Evolutionary conservation across 2,113 vertebrate genomes (phyloP).

Genomic region (Thamnaconus septentrionalis): DNA sequence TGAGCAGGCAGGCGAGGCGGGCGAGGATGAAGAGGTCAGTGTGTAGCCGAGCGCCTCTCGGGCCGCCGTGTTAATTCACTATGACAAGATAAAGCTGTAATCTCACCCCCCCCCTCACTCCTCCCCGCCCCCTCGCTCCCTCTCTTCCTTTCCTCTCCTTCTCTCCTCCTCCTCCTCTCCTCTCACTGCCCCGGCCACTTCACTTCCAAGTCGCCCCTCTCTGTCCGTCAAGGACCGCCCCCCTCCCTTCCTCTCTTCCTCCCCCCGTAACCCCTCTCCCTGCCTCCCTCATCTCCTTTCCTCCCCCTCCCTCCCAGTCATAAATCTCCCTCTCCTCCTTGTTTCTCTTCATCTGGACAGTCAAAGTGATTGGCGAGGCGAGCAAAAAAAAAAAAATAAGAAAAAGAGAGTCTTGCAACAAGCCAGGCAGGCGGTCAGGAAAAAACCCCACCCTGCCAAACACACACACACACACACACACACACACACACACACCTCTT

Average conservation of each 20-base stretch:
- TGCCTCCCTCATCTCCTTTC: slow-evolving; percentile 21
- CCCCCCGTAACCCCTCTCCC: slow-evolving; percentile 80
- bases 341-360: slow-evolving; percentile 66
- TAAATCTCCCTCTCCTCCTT: slow-evolving; percentile 77
- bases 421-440: slow-evolving; percentile 58
- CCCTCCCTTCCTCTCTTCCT: slow-evolving; percentile 45
- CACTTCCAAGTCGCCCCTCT: slow-evolving; percentile 78
- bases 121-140: background rate
- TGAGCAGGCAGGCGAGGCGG: slow-evolving; percentile 69
- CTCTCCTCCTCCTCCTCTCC: slow-evolving; percentile 73
- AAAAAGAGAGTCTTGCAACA: slow-evolving; percentile 57
- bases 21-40: slow-evolving; percentile 89
- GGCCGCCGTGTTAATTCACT: slow-evolving; percentile 88
- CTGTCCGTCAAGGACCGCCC: slow-evolving; percentile 81
- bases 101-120: slow-evolving; percentile 69
- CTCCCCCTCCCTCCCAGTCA: slow-evolving; percentile 62
- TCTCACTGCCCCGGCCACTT: slow-evolving; percentile 22
- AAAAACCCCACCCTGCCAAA: slow-evolving; percentile 38
- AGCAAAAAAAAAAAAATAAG: slow-evolving; percentile 12
- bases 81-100: slow-evolving; percentile 99
- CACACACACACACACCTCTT: slow-evolving; percentile 78
- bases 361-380: slow-evolving; percentile 68
- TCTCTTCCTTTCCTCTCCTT: slow-evolving; percentile 71
- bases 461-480: slow-evolving; percentile 20
- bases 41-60: slow-evolving; percentile 77